phyloP scores from a whole-genome alignment of 2,113 vertebrate species.

The Muscicapa adusta region DNA sequence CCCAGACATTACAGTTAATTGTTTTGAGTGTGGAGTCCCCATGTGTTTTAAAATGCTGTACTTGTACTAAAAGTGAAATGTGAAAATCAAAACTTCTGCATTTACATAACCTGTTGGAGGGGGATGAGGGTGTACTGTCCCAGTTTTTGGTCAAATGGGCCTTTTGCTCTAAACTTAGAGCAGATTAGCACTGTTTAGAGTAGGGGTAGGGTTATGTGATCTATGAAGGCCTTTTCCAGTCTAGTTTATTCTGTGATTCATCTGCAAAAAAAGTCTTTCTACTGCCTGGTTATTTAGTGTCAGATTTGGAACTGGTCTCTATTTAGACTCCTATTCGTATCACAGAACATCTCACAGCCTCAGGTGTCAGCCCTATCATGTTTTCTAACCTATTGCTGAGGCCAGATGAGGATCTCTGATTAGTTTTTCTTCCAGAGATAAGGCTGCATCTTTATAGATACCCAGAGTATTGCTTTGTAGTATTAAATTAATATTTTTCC shows the following conservation, averaged over 20 bases:
- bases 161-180: neutral
- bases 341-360: rapidly evolving
- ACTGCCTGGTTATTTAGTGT: neutral
- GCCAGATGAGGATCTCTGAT: neutral
- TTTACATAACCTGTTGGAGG: neutral
- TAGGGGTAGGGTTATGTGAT: neutral
- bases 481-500: neutral
- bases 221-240: neutral
- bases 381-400: neutral
- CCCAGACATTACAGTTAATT: rapidly evolving
- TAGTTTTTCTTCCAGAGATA: neutral
- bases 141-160: neutral
- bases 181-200: rapidly evolving
- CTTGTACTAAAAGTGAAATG: neutral
- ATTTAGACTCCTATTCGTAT: neutral
- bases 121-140: neutral
- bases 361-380: rapidly evolving
- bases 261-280: neutral
- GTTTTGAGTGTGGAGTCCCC: rapidly evolving
- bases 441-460: neutral
- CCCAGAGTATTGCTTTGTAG: neutral
- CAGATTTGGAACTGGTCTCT: neutral
- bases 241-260: neutral
- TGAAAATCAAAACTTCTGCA: neutral
- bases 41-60: neutral